These are phyloP conservation scores for Charina bottae DNA, from an alignment of 2,113 vertebrate genomes.

Conservation along the genomic window DNA sequence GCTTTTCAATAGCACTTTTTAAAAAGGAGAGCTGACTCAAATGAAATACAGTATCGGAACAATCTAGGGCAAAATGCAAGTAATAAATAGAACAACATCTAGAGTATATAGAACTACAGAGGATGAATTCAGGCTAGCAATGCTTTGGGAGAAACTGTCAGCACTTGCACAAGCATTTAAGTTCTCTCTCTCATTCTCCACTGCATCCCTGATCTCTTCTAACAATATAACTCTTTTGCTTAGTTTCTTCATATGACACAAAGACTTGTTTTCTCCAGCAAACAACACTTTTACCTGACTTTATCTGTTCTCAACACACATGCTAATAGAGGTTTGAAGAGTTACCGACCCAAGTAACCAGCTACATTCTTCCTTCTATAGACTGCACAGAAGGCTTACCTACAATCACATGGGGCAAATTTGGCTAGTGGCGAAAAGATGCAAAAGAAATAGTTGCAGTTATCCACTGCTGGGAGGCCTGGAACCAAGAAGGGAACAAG, in stretches of 20 bases:
- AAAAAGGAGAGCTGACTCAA: conserved; percentile 4
- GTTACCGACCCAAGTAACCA: too few relatives aligned
- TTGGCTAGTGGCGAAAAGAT: neutral
- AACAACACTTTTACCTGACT: neutral
- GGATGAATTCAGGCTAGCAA: neutral
- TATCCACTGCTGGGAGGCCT: neutral
- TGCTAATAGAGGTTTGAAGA: neutral
- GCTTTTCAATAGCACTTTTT: neutral
- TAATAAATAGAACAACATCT: conserved; percentile 12
- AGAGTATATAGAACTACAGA: neutral
- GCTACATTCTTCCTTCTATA: neutral
- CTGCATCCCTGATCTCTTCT: neutral
- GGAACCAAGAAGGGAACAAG: neutral
- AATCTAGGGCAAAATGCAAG: conserved; percentile 12
- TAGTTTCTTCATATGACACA: neutral
- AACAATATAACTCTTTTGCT: neutral
- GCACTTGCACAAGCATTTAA: neutral
- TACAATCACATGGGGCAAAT: neutral
- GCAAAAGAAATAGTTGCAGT: neutral
- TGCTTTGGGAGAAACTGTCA: neutral
- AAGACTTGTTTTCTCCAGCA: neutral
- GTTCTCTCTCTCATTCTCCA: neutral
- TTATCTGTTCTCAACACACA: neutral
- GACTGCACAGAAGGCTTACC: neutral
- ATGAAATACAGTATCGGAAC: conserved; percentile 17